A percentile compares a stretch with the other conserved stretches of the same genome.
Conservation (phyloP, 2,113 vertebrate genomes). For the Pterocles burchelli region DNA sequence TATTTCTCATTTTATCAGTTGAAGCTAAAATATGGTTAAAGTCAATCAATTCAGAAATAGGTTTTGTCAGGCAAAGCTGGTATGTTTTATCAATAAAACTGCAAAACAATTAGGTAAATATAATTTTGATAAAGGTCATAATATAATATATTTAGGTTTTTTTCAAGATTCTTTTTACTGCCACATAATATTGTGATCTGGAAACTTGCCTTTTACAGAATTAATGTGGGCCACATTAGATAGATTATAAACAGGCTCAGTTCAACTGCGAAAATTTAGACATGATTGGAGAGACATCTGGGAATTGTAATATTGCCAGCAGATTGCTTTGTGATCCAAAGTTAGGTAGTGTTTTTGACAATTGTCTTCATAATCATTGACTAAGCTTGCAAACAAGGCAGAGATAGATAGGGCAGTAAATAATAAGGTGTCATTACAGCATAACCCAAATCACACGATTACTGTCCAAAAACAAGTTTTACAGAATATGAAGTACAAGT, state of each 20-base stretch:
- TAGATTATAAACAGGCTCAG: neutral
- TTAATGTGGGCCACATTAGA: neutral
- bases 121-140: neutral
- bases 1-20: neutral
- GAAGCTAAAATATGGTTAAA: neutral
- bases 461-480: neutral
- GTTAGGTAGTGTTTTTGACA: neutral
- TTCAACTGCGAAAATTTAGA: neutral
- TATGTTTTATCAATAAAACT: neutral
- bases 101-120: neutral
- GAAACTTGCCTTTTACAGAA: neutral
- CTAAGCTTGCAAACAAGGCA: neutral
- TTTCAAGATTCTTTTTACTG: neutral
- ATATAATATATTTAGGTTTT: neutral
- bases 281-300: neutral
- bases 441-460: neutral
- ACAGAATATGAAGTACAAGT: neutral
- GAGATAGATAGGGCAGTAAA: neutral
- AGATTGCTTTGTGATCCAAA: neutral
- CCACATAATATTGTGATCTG: neutral
- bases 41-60: neutral
- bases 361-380: neutral
- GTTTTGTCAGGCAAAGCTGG: neutral
- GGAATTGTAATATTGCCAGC: neutral
- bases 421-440: neutral